phyloP scores from a whole-genome alignment of 2,113 vertebrate species.

The Embiotoca jacksoni region DNA sequence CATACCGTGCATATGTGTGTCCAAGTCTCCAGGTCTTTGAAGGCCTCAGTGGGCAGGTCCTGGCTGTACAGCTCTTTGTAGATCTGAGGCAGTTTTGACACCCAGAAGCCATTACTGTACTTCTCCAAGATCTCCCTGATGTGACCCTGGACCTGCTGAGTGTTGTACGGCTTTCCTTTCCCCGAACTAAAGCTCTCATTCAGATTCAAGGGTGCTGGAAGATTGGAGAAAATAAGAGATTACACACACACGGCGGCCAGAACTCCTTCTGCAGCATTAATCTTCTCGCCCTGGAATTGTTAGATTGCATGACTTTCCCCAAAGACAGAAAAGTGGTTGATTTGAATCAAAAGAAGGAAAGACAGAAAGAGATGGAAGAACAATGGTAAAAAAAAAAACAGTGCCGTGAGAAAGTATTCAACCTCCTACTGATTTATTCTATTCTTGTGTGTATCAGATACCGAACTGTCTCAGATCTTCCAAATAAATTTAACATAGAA shows the following conservation, averaged over 20 bases:
- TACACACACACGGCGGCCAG: not conserved
- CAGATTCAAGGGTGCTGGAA: constrained; percentile 67
- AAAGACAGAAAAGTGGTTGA: not conserved
- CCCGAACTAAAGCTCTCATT: constrained; percentile 68
- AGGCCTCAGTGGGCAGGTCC: constrained; percentile 86
- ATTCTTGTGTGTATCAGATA: not conserved
- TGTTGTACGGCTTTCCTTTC: constrained; percentile 76
- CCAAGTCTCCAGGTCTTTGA: constrained; percentile 90
- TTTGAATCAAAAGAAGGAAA: not conserved
- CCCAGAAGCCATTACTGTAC: constrained; percentile 91
- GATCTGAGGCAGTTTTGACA: constrained; percentile 91
- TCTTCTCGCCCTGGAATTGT: constrained; percentile 62
- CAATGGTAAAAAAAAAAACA: constrained; percentile 17
- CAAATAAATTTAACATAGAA: too few species aligned
- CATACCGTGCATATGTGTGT: constrained; percentile 91
- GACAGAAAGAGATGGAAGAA: not conserved
- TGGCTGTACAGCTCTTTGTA: constrained; percentile 91
- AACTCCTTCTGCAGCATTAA: constrained; percentile 35
- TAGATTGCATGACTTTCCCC: not conserved
- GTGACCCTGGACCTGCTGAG: constrained; percentile 86
- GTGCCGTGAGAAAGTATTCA: not conserved
- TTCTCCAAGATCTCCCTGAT: constrained; percentile 88
- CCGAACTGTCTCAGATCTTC: too few species aligned
- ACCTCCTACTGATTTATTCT: not conserved
- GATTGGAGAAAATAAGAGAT: constrained; percentile 14